These are phyloP conservation scores for Euplexia lucipara DNA, from an alignment of 2,888 invertebrate genomes.

Conservation along the genomic window DNA sequence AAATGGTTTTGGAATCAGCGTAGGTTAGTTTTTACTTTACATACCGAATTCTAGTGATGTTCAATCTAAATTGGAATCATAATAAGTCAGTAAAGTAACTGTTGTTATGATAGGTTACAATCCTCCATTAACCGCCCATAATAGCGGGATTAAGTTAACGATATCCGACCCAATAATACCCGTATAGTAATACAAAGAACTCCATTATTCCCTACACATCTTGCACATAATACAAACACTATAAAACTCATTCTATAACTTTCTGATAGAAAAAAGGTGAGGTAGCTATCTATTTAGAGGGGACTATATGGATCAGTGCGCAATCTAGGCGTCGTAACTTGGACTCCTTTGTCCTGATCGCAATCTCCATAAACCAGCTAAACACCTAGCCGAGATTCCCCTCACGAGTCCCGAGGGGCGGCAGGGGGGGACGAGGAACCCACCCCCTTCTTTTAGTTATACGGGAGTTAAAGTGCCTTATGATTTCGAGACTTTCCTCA, in stretches of 20 bases:
- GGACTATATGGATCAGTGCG: constrained; percentile 81
- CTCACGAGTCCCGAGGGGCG: constrained; percentile 71
- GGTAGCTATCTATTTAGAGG: constrained; percentile 72
- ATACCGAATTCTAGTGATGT: neutral
- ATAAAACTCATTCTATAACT: constrained; percentile 69
- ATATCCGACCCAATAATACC: constrained; percentile 35
- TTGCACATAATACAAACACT: constrained; percentile 55
- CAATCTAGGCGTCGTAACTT: constrained; percentile 85
- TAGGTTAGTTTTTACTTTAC: too few relatives aligned
- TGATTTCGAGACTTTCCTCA: constrained; percentile 80
- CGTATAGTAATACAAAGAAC: constrained; percentile 43
- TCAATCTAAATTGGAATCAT: neutral
- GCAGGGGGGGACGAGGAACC: constrained; percentile 60
- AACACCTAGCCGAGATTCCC: constrained; percentile 87
- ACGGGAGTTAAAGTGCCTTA: constrained; percentile 84
- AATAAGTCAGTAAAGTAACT: neutral
- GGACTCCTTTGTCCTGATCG: constrained; percentile 89
- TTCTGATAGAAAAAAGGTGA: constrained; percentile 72
- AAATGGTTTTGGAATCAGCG: too few relatives aligned
- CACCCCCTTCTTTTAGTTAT: constrained; percentile 75
- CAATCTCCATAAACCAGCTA: constrained; percentile 90
- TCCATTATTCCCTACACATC: constrained; percentile 32
- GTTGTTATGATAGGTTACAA: constrained; percentile 17
- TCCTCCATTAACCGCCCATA: constrained; percentile 25
- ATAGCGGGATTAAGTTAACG: constrained; percentile 36